These are phyloP conservation scores for Molothrus ater DNA, from an alignment of 2,797 vertebrate species.

Conservation along the genomic window DNA sequence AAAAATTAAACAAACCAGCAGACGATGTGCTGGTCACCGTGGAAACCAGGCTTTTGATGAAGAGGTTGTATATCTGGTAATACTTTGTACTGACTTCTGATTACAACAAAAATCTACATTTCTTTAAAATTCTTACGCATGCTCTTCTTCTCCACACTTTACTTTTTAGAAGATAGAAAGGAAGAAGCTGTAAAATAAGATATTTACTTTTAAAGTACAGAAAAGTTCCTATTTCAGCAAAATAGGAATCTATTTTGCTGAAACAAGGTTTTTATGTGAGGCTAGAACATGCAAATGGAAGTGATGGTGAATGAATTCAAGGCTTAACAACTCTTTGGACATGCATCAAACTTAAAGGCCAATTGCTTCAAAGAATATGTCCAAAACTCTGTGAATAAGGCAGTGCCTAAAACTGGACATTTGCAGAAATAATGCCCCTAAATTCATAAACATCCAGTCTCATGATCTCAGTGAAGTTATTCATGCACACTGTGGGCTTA, in stretches of 20 bases:
- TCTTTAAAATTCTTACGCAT: background rate
- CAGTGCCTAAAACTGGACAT: background rate
- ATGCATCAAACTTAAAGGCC: background rate
- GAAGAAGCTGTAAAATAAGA: background rate
- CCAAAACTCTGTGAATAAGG: background rate
- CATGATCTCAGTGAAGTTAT: background rate
- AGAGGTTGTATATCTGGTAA: background rate
- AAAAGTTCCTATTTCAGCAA: background rate
- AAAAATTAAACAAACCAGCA: background rate
- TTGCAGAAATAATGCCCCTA: background rate
- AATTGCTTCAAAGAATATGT: background rate
- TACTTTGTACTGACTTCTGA: background rate
- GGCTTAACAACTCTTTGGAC: background rate
- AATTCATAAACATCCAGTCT: background rate
- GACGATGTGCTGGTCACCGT: background rate
- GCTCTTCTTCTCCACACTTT: background rate
- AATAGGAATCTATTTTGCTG: background rate
- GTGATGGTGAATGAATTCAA: background rate
- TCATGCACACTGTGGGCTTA: background rate
- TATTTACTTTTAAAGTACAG: background rate
- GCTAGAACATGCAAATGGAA: background rate
- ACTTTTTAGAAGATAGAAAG: background rate
- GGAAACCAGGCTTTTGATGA: constrained; percentile 38
- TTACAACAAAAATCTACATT: background rate
- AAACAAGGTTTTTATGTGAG: background rate